Conservation (phyloP, 2,888 invertebrate species). For the Chelonus formosanus region DNA sequence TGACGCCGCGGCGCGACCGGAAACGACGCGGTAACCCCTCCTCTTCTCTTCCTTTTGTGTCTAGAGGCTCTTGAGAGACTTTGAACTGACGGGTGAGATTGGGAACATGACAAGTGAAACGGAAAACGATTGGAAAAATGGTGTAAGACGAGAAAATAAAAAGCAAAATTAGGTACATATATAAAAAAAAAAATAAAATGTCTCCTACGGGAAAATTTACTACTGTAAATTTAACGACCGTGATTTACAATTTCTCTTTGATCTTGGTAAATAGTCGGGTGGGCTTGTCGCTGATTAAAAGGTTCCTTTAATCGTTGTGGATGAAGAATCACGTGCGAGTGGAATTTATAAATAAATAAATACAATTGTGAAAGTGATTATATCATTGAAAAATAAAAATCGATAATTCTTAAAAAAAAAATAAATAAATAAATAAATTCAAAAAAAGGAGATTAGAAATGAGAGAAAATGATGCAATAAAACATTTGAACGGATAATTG, state of each 20-base stretch:
- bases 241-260: constrained; percentile 41
- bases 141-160: constrained; percentile 13
- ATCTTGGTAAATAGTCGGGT: constrained; percentile 39
- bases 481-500: constrained; percentile 51
- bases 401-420: too few relatives aligned
- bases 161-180: not conserved
- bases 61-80: not conserved
- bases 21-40: constrained; percentile 47
- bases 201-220: constrained; percentile 33
- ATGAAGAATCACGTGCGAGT: not conserved
- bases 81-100: constrained; percentile 20
- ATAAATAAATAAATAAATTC: not conserved
- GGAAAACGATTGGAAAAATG: constrained; percentile 13
- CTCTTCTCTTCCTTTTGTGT: constrained; percentile 21
- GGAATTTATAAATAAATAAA: constrained; percentile 11
- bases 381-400: constrained; percentile 1
- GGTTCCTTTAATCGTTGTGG: not conserved
- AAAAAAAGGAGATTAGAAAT: constrained; percentile 18
- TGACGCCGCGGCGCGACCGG: constrained; percentile 49
- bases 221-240: constrained; percentile 38
- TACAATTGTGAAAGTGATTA: not conserved
- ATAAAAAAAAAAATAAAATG: too few relatives aligned
- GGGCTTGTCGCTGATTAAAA: constrained; percentile 27
- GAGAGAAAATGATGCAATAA: constrained; percentile 6
- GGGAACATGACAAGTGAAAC: constrained; percentile 18